Conservation (phyloP, 1,140 invertebrate species). For the Zaprionus nigranus region DNA sequence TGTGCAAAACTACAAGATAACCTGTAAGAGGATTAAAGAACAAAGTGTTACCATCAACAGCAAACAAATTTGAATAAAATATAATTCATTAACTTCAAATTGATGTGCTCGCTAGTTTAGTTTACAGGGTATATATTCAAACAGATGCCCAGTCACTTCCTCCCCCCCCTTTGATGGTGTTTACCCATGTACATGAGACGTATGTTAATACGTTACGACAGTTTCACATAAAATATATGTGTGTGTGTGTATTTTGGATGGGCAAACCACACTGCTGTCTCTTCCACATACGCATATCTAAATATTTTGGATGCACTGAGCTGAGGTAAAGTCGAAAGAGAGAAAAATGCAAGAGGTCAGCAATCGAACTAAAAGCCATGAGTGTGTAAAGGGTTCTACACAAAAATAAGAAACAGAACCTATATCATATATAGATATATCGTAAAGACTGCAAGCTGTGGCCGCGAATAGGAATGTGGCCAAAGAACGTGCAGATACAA, state of each 20-base stretch:
- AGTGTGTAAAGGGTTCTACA: constrained; percentile 20
- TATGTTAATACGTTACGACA: constrained; percentile 4
- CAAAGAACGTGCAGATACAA: constrained; percentile 45
- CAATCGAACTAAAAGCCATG: constrained; percentile 52
- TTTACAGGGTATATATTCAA: constrained; percentile 7
- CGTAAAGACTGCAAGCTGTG: constrained; percentile 12
- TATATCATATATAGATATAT: constrained; percentile 2
- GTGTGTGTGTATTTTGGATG: constrained; percentile 12
- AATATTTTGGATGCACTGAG: constrained; percentile 32
- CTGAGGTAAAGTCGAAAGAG: constrained; percentile 11
- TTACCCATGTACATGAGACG: constrained; percentile 21
- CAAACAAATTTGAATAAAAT: neutral
- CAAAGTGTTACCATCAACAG: too few species aligned
- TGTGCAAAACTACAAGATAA: constrained; percentile 1
- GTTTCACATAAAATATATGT: neutral
- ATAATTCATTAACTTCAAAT: neutral
- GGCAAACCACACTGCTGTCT: constrained; percentile 31
- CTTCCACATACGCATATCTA: constrained; percentile 30
- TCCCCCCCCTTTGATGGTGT: neutral
- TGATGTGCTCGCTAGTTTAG: neutral
- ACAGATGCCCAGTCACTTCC: neutral
- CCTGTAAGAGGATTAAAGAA: neutral
- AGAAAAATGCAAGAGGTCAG: constrained; percentile 33
- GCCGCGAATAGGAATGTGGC: constrained; percentile 7
- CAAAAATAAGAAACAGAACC: neutral